Conservation (phyloP, 2,797 vertebrate genomes). For the Ciconia nigra region DNA sequence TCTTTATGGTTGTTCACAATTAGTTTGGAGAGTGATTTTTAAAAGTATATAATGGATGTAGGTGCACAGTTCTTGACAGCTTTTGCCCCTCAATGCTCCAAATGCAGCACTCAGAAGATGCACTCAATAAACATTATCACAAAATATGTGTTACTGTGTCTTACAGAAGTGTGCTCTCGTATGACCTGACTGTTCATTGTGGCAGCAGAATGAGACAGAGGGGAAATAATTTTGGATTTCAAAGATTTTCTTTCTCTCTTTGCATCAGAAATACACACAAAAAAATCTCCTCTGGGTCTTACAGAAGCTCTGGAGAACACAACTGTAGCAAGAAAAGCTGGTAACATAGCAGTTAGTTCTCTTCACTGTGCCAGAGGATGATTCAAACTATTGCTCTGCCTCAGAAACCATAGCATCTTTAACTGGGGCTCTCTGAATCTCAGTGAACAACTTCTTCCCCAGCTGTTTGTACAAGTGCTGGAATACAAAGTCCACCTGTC, state of each 20-base stretch:
- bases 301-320: not conserved
- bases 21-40: not conserved
- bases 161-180: not conserved
- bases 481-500: not conserved
- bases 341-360: accelerated
- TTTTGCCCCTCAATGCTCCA: not conserved
- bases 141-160: not conserved
- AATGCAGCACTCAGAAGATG: not conserved
- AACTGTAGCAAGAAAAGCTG: not conserved
- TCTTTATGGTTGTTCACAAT: not conserved
- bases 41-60: not conserved
- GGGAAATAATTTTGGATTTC: not conserved
- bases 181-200: not conserved
- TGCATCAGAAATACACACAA: not conserved
- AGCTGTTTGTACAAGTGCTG: not conserved
- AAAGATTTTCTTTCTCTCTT: not conserved
- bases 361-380: not conserved
- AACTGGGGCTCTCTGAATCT: not conserved
- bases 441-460: not conserved
- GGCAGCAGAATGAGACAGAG: not conserved
- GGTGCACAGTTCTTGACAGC: not conserved
- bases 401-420: not conserved
- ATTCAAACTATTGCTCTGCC: not conserved
- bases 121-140: not conserved
- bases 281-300: not conserved